These are phyloP conservation scores for Sebastes wilsoni DNA, from an alignment of 2,797 vertebrate genomes.

Conservation along the genomic window DNA sequence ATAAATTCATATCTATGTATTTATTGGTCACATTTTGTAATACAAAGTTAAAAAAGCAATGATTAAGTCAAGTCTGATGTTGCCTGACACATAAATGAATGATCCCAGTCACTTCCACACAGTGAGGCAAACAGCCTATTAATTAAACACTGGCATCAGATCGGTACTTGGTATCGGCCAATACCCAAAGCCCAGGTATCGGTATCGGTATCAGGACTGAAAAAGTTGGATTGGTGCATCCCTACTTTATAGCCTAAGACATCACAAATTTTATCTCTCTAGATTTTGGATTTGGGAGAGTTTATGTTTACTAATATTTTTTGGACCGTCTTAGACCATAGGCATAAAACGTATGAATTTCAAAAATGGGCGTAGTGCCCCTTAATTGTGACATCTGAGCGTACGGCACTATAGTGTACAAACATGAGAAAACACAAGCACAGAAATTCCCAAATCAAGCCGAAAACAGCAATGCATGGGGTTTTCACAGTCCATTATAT, in stretches of 20 bases:
- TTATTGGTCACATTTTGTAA: no score
- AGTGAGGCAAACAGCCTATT: no score
- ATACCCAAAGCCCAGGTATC: no score
- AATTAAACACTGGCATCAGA: no score
- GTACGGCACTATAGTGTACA: not conserved
- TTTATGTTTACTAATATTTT: not conserved
- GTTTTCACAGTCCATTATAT: not conserved
- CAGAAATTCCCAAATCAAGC: not conserved
- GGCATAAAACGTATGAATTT: accelerated
- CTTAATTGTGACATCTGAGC: constrained; percentile 13
- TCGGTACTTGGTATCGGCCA: no score
- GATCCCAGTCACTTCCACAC: no score
- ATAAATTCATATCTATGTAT: no score
- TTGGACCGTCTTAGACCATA: not conserved
- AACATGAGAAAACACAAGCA: constrained; percentile 17
- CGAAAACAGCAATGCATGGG: not conserved
- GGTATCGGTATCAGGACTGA: no score
- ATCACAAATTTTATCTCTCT: not conserved
- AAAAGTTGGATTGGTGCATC: no score
- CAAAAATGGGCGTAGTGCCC: not conserved
- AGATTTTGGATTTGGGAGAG: not conserved
- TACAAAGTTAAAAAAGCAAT: no score
- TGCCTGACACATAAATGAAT: no score
- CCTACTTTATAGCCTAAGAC: not conserved
- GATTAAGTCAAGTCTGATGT: no score